These are phyloP conservation scores for Pseudolaguvia tuberculata DNA, from an alignment of 2,113 vertebrate species.

Conservation along the genomic window DNA sequence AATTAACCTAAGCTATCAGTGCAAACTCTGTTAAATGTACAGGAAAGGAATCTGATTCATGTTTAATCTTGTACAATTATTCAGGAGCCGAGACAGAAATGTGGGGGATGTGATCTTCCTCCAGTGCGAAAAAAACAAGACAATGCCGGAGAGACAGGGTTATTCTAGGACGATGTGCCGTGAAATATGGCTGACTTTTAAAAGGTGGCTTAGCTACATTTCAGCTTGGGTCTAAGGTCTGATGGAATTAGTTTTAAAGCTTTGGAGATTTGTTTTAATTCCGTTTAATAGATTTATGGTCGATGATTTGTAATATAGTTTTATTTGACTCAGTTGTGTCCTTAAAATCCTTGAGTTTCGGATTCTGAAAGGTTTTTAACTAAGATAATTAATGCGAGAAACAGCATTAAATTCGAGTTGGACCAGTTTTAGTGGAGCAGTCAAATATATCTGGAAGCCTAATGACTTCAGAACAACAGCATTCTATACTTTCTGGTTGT, in stretches of 20 bases:
- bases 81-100: conserved; percentile 33
- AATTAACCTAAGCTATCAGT: conserved; percentile 41
- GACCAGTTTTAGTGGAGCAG: conserved; percentile 46
- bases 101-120: conserved; percentile 25
- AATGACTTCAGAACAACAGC: conserved; percentile 43
- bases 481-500: conserved; percentile 17
- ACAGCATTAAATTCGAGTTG: conserved; percentile 41
- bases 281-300: background rate
- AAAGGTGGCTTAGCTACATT: background rate
- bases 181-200: conserved; percentile 15
- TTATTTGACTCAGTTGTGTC: background rate
- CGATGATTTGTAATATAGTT: background rate
- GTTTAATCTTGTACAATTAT: conserved; percentile 58
- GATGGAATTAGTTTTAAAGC: background rate
- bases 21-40: conserved; percentile 41
- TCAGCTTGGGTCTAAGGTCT: background rate
- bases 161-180: conserved; percentile 20
- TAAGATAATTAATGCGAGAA: conserved; percentile 50
- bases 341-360: background rate
- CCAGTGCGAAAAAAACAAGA: conserved; percentile 12
- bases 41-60: conserved; percentile 52
- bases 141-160: conserved; percentile 27
- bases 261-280: background rate
- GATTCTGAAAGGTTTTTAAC: conserved; percentile 37
- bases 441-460: conserved; percentile 31